Evolutionary conservation across 1,140 invertebrate genomes (phyloP), one percentile per base, ranked within the genome.

Genomic region (Drosophila sulfurigaster): DNA sequence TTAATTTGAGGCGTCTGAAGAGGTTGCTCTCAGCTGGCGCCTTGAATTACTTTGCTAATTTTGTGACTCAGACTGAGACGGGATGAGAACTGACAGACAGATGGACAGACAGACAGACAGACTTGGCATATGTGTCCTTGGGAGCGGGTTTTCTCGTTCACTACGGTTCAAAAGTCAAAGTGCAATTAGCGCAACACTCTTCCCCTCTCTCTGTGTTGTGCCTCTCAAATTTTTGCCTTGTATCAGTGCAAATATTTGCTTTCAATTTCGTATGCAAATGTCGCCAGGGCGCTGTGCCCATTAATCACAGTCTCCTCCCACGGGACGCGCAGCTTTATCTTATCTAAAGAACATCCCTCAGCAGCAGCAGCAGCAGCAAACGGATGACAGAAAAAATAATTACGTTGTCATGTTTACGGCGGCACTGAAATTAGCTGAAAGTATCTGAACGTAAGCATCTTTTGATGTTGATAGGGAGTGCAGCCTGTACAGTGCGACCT

Each of bases 261-360:
- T 88, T 88, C 80, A 88, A 88, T 88, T 89, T 89, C 81, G 74
- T 81, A 89, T 89, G 83, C 80, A 88, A 88, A 89, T 89, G 80
- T 89, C 75, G 70, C 68, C 16, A 54, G 38, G 48, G 30, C 35
- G 25, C 67, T 38, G 28, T 46, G 54, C 70, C 70, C 85, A 87
- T 87, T 89, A 89, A 87, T 87, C 83, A 83, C 68, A 65, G 65
- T 48, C 60, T 51, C 41, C n/a, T 43, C 28, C 48, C 48, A 11
- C 41, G 45, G n/a, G 20, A 5, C 20, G 25, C n/a, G n/a, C 1
- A n/a, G 13, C 20, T 35, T 6, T 54, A 49, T 65, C 69, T 72
- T 76, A 76, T 62, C 59, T 49, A 38, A 16, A n/a, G 51, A 58
- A 58, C 79, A 74, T 74, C 71, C 73, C 72, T 58, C n/a, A 58